Evolutionary conservation across 2,113 vertebrate genomes (phyloP).

Genomic region (Progne subis): DNA sequence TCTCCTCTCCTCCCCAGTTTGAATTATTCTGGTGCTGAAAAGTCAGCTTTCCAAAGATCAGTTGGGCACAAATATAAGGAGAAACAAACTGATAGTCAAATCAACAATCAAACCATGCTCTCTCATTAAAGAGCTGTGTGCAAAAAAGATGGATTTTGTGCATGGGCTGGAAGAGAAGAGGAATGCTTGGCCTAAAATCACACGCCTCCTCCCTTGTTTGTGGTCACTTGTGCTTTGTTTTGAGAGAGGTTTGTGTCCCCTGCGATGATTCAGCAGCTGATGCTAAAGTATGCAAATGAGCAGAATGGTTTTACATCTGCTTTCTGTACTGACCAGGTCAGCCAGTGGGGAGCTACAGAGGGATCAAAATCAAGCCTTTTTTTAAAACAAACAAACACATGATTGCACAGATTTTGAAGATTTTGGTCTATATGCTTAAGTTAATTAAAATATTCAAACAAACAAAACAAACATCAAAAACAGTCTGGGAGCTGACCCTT

Average conservation of each 20-base stretch:
- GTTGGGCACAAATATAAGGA: neutral
- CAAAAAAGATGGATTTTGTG: neutral
- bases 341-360: neutral
- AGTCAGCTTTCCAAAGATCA: neutral
- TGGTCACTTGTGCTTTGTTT: neutral
- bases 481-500: neutral
- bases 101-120: neutral
- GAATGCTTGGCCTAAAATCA: neutral
- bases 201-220: neutral
- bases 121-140: neutral
- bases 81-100: neutral
- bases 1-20: neutral
- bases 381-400: neutral
- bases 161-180: neutral
- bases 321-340: neutral
- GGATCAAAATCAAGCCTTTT: slow-evolving; percentile 35
- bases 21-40: neutral
- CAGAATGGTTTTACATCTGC: neutral
- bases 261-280: neutral
- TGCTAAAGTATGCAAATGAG: neutral
- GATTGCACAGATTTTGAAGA: neutral
- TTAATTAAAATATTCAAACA: slow-evolving; percentile 37
- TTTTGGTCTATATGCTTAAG: neutral
- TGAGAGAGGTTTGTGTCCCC: neutral
- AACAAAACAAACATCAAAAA: slow-evolving; percentile 22